Conservation (phyloP, 2,888 invertebrate genomes). For the Cephus rjabovi region DNA sequence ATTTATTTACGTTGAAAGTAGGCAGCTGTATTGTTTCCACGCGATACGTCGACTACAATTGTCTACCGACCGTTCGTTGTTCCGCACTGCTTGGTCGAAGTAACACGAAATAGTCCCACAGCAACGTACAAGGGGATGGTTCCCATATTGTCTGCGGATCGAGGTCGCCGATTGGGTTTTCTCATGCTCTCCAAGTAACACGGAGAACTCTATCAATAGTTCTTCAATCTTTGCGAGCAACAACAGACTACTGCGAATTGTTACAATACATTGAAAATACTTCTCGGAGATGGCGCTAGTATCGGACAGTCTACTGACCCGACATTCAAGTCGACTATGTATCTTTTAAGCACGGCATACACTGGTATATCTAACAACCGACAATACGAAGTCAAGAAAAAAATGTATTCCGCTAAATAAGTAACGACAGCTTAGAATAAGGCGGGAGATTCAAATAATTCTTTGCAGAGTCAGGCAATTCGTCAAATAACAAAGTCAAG, state of each 20-base stretch:
- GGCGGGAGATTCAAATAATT: background rate
- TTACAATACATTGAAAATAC: background rate
- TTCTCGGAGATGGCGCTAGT: background rate
- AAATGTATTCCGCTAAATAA: background rate
- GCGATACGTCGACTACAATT: slow-evolving; percentile 3
- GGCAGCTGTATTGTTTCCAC: slow-evolving; percentile 18
- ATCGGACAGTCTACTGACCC: background rate
- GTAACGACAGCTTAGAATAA: background rate
- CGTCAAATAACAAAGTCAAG: too few species aligned
- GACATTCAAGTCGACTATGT: background rate
- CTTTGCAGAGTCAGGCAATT: background rate
- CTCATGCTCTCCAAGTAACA: background rate
- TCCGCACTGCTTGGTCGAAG: background rate
- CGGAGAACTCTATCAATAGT: background rate
- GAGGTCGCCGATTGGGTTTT: slow-evolving; percentile 31
- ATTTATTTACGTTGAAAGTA: slow-evolving; percentile 10
- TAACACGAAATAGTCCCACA: background rate
- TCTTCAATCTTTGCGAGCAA: background rate
- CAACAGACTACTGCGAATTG: background rate
- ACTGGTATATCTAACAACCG: background rate
- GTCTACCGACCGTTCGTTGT: background rate
- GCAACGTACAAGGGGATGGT: background rate
- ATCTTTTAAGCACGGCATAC: background rate
- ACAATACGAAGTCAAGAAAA: background rate
- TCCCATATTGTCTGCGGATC: slow-evolving; percentile 41